A percentile compares a stretch with the other conserved stretches of the same genome.
Conservation (phyloP, 2,888 invertebrate genomes). For the Eurytoma adleriae region DNA sequence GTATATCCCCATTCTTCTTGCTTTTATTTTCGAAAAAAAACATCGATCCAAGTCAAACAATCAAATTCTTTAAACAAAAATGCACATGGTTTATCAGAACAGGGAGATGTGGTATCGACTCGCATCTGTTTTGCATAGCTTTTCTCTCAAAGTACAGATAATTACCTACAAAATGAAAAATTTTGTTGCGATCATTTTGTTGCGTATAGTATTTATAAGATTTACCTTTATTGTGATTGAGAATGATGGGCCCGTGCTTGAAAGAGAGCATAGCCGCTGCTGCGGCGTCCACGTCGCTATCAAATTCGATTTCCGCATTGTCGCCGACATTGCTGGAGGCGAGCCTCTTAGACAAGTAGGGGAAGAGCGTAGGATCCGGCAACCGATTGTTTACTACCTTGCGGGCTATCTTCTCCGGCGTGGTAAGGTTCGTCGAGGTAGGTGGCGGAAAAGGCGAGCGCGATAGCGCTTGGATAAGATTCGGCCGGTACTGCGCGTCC, state of each 20-base stretch:
- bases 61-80: too few species aligned
- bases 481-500: constrained; percentile 93
- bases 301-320: constrained; percentile 79
- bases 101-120: too few species aligned
- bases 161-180: too few species aligned
- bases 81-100: too few species aligned
- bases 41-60: too few species aligned
- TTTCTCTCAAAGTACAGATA: too few species aligned
- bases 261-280: constrained; percentile 93
- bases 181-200: too few species aligned
- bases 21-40: too few species aligned
- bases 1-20: too few species aligned
- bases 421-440: constrained; percentile 68
- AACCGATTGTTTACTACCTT: constrained; percentile 74
- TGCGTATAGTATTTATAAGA: neutral
- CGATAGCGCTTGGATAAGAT: constrained; percentile 91
- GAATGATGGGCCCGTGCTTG: constrained; percentile 88
- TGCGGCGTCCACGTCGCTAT: constrained; percentile 82
- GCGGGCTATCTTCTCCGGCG: constrained; percentile 70
- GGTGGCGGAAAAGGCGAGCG: constrained; percentile 89
- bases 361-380: constrained; percentile 89
- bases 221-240: constrained; percentile 75
- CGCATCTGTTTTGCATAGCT: too few species aligned
- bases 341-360: constrained; percentile 86
- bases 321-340: constrained; percentile 76